A percentile compares a stretch with the other conserved stretches of the same genome.
These are phyloP conservation scores for Alces alces DNA, from an alignment of 2,113 vertebrate genomes.

Conservation along the genomic window DNA sequence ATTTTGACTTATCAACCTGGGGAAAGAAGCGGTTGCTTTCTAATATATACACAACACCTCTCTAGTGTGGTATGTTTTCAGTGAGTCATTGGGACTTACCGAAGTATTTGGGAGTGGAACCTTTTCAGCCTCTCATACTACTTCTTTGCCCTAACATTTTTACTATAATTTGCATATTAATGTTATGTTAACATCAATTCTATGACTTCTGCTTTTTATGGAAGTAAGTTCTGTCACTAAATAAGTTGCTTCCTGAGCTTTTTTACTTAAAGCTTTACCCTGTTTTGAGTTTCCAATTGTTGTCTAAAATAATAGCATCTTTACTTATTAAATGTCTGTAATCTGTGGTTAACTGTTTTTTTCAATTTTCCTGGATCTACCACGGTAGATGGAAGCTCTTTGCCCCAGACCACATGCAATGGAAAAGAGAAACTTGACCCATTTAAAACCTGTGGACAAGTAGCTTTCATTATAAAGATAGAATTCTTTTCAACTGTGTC, in stretches of 20 bases:
- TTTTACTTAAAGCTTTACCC: neutral
- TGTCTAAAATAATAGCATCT: constrained; percentile 19
- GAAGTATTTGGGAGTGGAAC: neutral
- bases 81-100: neutral
- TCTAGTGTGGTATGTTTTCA: neutral
- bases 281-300: neutral
- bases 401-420: neutral
- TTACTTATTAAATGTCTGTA: neutral
- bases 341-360: neutral
- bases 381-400: neutral
- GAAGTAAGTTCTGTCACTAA: neutral
- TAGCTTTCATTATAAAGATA: neutral
- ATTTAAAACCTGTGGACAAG: neutral
- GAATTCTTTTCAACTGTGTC: neutral
- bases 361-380: neutral
- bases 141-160: neutral
- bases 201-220: neutral
- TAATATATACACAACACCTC: neutral
- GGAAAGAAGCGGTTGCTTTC: neutral
- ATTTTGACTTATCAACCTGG: neutral
- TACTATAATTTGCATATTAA: neutral
- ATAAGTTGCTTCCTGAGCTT: neutral
- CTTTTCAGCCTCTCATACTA: neutral
- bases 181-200: neutral
- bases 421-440: neutral